A percentile compares a stretch with the other conserved stretches of the same genome.
Evolutionary conservation across 2,797 vertebrate species (phyloP).

Genomic region (Pterois miles): DNA sequence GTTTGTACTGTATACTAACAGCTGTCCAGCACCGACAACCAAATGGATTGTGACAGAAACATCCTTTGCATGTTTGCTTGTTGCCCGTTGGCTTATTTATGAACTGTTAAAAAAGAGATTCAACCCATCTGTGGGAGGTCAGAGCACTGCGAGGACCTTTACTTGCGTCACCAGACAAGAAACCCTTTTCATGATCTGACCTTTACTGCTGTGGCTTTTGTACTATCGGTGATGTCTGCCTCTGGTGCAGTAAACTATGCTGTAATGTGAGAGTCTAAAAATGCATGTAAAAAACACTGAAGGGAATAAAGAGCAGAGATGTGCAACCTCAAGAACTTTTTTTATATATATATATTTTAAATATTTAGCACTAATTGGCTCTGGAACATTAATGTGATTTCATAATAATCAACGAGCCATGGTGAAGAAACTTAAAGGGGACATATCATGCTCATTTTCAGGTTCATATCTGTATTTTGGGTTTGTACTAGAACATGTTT

Average conservation of each 20-base stretch:
- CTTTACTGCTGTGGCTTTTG: slow-evolving; percentile 39
- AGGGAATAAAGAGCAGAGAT: neutral
- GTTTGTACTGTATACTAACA: slow-evolving; percentile 55
- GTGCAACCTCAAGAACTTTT: neutral
- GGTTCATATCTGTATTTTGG: no score
- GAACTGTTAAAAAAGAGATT: slow-evolving; percentile 43
- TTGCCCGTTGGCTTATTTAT: slow-evolving; percentile 29
- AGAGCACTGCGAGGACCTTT: neutral
- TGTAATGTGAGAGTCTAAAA: neutral
- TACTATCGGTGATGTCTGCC: slow-evolving; percentile 7
- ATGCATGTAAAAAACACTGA: neutral
- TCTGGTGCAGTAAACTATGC: slow-evolving; percentile 20
- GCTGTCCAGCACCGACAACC: slow-evolving; percentile 56
- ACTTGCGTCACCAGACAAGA: slow-evolving; percentile 10
- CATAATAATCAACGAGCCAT: neutral
- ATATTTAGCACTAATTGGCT: slow-evolving; percentile 6
- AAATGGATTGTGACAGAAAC: slow-evolving; percentile 51
- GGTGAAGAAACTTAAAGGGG: neutral
- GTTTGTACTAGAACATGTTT: no score
- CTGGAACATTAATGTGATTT: neutral
- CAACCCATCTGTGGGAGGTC: slow-evolving; percentile 5
- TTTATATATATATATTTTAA: neutral
- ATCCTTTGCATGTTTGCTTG: slow-evolving; percentile 51
- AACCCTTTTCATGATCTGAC: slow-evolving; percentile 35
- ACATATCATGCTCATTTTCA: no score